phyloP scores from a whole-genome alignment of 2,797 vertebrate species.

The Pogoniulus pusillus region DNA sequence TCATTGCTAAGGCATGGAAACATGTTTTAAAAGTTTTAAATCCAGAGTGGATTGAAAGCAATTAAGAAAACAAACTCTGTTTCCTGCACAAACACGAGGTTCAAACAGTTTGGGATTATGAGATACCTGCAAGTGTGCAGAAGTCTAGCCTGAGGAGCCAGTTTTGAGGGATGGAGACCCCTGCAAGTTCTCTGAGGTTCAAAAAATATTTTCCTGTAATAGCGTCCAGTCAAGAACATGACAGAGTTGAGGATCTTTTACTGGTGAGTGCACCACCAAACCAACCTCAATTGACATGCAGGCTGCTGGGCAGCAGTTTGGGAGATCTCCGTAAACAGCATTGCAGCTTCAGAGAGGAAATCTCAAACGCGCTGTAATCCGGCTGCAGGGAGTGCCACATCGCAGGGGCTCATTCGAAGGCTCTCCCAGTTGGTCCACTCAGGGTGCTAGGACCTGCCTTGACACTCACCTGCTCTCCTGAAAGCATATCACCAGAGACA shows the following conservation, averaged over 20 bases:
- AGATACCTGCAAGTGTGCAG: not conserved
- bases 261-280: not conserved
- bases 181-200: not conserved
- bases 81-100: not conserved
- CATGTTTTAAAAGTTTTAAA: not conserved
- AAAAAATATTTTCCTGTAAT: not conserved
- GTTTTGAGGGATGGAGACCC: not conserved
- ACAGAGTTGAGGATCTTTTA: accelerated
- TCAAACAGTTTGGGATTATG: not conserved
- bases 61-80: not conserved
- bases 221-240: not conserved
- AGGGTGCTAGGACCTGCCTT: not conserved
- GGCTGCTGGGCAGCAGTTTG: not conserved
- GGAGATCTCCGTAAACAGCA: not conserved
- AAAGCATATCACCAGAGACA: not conserved
- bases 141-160: not conserved
- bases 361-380: not conserved
- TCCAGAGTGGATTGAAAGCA: not conserved
- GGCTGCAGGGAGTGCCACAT: not conserved
- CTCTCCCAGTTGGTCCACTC: not conserved
- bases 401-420: not conserved
- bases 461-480: not conserved
- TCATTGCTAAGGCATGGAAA: not conserved
- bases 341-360: not conserved
- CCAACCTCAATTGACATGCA: not conserved